Evolutionary conservation across 2,888 invertebrate species (phyloP), one percentile per base, ranked within the genome.

Genomic region (Neria commutata): DNA sequence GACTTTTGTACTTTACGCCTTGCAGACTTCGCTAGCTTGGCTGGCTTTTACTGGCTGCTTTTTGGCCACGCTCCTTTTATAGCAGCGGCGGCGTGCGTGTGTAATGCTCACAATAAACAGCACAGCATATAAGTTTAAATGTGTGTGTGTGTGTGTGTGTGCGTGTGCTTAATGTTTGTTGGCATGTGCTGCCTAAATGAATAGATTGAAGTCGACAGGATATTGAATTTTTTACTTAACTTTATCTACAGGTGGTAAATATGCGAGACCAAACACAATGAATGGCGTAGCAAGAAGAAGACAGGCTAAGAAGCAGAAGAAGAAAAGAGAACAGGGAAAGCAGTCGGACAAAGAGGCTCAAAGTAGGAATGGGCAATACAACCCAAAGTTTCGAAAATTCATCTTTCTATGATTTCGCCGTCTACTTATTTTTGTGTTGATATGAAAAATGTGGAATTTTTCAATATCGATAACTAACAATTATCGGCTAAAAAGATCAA

Each of bases 241-340:
- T 54, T 54, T 62, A 66, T 70, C 70, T 64, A 69, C 69, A 67
- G 66, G 69, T 67, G 68, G 65, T 60, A 63, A 47, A 51, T 54
- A 58, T 53, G 58, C 48, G 40, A 33, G 47, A 56, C 54, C 4
- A 47, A 42, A 24, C 48, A 42, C 47, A 17, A 34, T 46, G 6
- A 23, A n/a, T 46, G 19, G 17, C 2, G 6, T 10, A 23, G 5
- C 16, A n/a, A 49, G 26, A 16, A 49, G 25, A 17, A 29, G 16
- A 29, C 50, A 16, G 2, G 14, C 23, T 2, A 19, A 21, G 8
- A 29, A 51, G 37, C 21, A n/a, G n/a, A n/a, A n/a, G n/a, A n/a
- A n/a, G n/a, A n/a, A n/a, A n/a, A n/a, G n/a, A n/a, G n/a, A n/a
- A n/a, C 6, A 37, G 37, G 11, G 11, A 37, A 37, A n/a, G 37